Evolutionary conservation across 2,888 invertebrate species (phyloP), one percentile per base, ranked within the genome.

Genomic region (Acleris emargana): DNA sequence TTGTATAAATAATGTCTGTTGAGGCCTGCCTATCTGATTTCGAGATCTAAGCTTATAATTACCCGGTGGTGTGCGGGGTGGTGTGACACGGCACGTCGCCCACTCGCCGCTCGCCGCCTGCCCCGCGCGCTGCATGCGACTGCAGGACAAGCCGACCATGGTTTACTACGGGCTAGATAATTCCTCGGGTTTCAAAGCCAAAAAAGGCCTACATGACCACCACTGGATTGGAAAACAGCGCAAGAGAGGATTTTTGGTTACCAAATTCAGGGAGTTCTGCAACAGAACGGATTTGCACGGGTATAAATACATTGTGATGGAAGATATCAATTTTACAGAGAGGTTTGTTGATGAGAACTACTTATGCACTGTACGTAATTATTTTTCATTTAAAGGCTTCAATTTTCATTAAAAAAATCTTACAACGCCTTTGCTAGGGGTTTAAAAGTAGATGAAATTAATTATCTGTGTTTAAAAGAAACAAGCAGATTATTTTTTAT

Each of bases 281-380:
- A 89, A 93, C 59, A 93, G 94, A 25, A 96, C 96, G 0, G 94
- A 95, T 68, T 83, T 96, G 59, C 96, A 96, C 75, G 96, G 96
- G 1, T 96, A 95, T 73, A 95, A 94, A 75, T 95, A 95, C 73
- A 94, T 95, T 38, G 94, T 94, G 3, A 93, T 94, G 75, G 87
- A 92, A 43, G 93, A 94, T 49, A 92, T 94, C 28, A 93, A 90
- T 49, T 75, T 79, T 7, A 71, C 83, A 45, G 95, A 95, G 81
- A 93, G 95, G 95, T 94, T 81, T 70, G 73, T 72, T 58, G 64
- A 18, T 57, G 17, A 45, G 5, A n/a, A 6, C 7, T 45, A 25
- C 6, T 25, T 25, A 6, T 2, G 16, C 45, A 59, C 62, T 17
- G 38, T 13, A 38, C 3, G 11, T 13, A 9, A 28, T 28, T 28